Evolutionary conservation across 2,797 vertebrate genomes (phyloP).

Genomic region (Percopsis omiscomaycus): DNA sequence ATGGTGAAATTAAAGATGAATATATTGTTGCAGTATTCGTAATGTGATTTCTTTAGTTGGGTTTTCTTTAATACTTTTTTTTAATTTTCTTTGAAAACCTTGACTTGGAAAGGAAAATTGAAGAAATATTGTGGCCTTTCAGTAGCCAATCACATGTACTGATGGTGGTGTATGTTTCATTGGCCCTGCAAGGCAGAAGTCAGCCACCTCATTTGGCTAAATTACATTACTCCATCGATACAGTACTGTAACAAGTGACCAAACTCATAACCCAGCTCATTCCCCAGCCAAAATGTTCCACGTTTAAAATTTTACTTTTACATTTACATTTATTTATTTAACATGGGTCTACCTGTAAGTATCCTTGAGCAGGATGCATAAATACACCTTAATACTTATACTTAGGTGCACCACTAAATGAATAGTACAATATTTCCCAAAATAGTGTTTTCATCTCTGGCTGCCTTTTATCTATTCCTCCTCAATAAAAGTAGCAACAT

Average conservation of each 20-base stretch:
- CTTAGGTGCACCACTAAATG: neutral
- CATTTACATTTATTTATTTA: too few species aligned
- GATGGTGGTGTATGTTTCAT: neutral
- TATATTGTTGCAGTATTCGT: too few species aligned
- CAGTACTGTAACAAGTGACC: too few species aligned
- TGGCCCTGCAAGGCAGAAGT: neutral
- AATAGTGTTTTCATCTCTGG: neutral
- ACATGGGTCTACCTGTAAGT: too few species aligned
- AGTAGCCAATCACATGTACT: constrained; percentile 10
- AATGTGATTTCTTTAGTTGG: neutral
- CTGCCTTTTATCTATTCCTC: constrained; percentile 32
- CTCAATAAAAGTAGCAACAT: constrained; percentile 19
- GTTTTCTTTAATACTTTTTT: neutral
- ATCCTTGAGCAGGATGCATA: too few species aligned
- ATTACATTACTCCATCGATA: neutral
- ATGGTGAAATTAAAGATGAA: too few species aligned
- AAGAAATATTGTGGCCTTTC: neutral
- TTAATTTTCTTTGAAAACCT: too few species aligned
- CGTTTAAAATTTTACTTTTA: too few species aligned
- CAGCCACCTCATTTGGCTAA: neutral
- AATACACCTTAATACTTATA: too few species aligned
- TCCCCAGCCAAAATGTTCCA: too few species aligned
- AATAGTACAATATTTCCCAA: neutral
- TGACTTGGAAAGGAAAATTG: too few species aligned
- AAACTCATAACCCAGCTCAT: too few species aligned